These are phyloP conservation scores for Megalops cyprinoides DNA, from an alignment of 2,797 vertebrate species.

Conservation along the genomic window DNA sequence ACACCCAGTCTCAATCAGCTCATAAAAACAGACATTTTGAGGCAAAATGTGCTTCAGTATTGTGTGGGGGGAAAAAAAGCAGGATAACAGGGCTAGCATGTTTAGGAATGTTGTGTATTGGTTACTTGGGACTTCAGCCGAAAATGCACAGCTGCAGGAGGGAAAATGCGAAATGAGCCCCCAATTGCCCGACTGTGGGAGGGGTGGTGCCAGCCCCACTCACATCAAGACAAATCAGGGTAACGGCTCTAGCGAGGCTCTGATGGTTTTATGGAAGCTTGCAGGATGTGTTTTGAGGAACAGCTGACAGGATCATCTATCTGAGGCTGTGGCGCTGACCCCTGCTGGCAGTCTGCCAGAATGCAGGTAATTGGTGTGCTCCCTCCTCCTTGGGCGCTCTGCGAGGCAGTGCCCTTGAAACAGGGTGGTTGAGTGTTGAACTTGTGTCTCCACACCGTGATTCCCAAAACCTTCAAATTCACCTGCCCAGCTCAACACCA, in stretches of 20 bases:
- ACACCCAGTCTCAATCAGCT: background rate
- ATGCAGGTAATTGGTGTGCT: slow-evolving; percentile 6
- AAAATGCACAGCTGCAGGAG: background rate
- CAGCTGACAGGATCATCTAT: background rate
- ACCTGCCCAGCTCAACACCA: background rate
- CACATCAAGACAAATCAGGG: background rate
- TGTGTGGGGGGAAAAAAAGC: background rate
- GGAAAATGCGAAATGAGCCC: no score
- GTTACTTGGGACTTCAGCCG: background rate
- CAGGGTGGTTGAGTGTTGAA: background rate
- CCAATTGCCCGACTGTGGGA: no score
- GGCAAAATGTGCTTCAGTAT: background rate
- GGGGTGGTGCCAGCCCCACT: background rate
- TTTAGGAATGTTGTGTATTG: background rate
- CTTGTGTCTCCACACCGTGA: background rate
- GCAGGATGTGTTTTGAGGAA: background rate
- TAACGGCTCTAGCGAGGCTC: background rate
- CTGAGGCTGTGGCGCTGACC: background rate
- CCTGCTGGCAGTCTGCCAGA: slow-evolving; percentile 5
- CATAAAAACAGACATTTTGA: background rate
- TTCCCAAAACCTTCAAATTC: background rate
- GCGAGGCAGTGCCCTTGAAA: slow-evolving; percentile 7
- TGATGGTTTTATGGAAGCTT: background rate
- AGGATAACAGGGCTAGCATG: background rate
- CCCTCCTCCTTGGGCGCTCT: background rate